Conservation (phyloP, 2,888 invertebrate genomes). For the Cynaeus angustus region DNA sequence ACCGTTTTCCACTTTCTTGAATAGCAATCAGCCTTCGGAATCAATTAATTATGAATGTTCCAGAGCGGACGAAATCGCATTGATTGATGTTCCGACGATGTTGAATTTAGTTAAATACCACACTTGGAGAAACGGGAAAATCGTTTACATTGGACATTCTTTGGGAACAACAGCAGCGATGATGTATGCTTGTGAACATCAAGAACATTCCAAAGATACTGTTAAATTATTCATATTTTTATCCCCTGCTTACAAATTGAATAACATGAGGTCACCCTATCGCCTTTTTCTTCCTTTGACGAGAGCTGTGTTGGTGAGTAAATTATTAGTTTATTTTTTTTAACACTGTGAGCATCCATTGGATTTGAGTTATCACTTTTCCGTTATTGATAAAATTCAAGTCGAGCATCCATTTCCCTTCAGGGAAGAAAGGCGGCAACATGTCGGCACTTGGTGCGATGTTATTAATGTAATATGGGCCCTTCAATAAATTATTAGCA, state of each 20-base stretch:
- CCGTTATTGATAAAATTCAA: slow-evolving; percentile 13
- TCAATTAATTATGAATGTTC: slow-evolving; percentile 50
- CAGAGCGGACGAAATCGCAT: slow-evolving; percentile 77
- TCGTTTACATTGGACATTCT: slow-evolving; percentile 76
- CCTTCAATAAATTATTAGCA: slow-evolving; percentile 18
- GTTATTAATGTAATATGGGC: slow-evolving; percentile 36
- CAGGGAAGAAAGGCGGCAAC: slow-evolving; percentile 38
- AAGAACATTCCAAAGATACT: slow-evolving; percentile 74
- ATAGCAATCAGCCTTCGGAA: slow-evolving; percentile 26
- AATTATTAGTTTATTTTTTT: not conserved
- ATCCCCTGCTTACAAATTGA: slow-evolving; percentile 75
- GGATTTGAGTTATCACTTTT: slow-evolving; percentile 6
- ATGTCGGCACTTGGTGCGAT: slow-evolving; percentile 25
- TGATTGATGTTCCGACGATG: slow-evolving; percentile 75
- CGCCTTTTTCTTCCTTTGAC: slow-evolving; percentile 77
- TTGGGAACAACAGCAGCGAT: slow-evolving; percentile 76
- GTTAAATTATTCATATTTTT: slow-evolving; percentile 73
- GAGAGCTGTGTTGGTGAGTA: slow-evolving; percentile 59
- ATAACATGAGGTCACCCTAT: slow-evolving; percentile 76
- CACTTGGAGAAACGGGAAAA: slow-evolving; percentile 65
- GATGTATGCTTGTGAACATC: slow-evolving; percentile 74
- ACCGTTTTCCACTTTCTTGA: slow-evolving; percentile 22
- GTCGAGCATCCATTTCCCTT: slow-evolving; percentile 39
- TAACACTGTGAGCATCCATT: slow-evolving; percentile 24
- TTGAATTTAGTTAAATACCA: slow-evolving; percentile 73